phyloP scores from a whole-genome alignment of 2,888 invertebrate species.

The Polietes domitor region DNA sequence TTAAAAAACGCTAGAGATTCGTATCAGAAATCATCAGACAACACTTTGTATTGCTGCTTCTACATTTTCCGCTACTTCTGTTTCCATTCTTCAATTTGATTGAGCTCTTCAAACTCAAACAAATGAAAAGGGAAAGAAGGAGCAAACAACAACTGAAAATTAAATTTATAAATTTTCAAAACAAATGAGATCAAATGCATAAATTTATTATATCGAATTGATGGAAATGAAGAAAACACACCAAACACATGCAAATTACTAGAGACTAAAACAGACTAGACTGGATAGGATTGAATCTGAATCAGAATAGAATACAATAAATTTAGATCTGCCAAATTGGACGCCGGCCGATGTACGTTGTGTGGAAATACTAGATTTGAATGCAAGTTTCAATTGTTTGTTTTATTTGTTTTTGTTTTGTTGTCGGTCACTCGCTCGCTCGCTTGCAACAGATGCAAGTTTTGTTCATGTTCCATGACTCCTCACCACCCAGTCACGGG shows the following conservation, averaged over 20 bases:
- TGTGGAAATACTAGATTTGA: constrained; percentile 32
- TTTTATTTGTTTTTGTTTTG: not conserved
- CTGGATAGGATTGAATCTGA: constrained; percentile 12
- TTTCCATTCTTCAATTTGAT: constrained; percentile 20
- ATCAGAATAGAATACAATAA: constrained; percentile 15
- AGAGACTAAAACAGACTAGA: not conserved
- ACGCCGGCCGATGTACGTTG: not conserved
- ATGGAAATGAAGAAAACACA: constrained; percentile 10
- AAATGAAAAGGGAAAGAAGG: not conserved
- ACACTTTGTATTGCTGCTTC: not conserved
- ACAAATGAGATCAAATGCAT: constrained; percentile 56
- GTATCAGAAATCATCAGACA: constrained; percentile 15
- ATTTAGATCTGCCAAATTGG: constrained; percentile 30
- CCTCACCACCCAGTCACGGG: not conserved
- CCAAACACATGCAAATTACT: not conserved
- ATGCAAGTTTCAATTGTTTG: constrained; percentile 9
- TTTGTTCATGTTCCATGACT: not conserved
- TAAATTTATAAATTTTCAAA: constrained; percentile 36
- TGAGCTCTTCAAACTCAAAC: constrained; percentile 44
- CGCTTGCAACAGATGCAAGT: not conserved
- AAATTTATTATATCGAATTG: constrained; percentile 43
- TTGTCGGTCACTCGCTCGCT: not conserved
- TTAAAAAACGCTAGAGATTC: not conserved
- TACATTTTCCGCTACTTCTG: too few species aligned
- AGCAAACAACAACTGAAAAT: constrained; percentile 30